These are phyloP conservation scores for Aphaenogaster ashmeadi DNA, from an alignment of 1,140 invertebrate species.

Conservation along the genomic window DNA sequence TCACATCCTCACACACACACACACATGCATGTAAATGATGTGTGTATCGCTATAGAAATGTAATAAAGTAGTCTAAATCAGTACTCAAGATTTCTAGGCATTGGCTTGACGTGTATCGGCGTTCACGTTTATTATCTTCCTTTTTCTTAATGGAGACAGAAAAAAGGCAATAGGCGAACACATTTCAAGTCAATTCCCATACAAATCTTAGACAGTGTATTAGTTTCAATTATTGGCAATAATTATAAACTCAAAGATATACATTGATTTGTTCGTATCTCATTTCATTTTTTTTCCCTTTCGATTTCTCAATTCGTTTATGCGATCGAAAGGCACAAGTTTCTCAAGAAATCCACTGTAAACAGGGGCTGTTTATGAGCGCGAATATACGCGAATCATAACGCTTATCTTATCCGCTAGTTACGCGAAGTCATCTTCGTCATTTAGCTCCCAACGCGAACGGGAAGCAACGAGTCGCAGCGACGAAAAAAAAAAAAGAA, in stretches of 20 bases:
- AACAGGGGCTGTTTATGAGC: neutral
- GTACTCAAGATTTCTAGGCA: too few relatives aligned
- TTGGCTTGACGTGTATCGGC: too few relatives aligned
- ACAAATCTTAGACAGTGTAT: too few relatives aligned
- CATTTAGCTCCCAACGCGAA: neutral
- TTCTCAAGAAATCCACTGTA: neutral
- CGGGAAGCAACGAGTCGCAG: neutral
- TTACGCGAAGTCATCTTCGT: constrained; percentile 1
- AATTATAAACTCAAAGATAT: neutral
- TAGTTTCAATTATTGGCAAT: neutral
- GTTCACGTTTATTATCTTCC: too few relatives aligned
- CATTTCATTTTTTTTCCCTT: neutral
- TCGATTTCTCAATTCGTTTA: constrained; percentile 18
- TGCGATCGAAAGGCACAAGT: neutral
- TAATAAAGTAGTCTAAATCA: neutral
- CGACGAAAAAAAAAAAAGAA: constrained; percentile 2
- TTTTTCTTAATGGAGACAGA: too few relatives aligned
- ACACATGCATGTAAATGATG: neutral
- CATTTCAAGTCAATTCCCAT: too few relatives aligned
- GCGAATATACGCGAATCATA: neutral
- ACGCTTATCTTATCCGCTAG: constrained; percentile 51
- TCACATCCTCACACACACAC: neutral
- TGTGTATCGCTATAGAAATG: neutral
- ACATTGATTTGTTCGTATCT: neutral
- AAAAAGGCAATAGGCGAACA: too few relatives aligned